Conservation (phyloP, 1,140 invertebrate genomes). For the Cherax destructor region DNA sequence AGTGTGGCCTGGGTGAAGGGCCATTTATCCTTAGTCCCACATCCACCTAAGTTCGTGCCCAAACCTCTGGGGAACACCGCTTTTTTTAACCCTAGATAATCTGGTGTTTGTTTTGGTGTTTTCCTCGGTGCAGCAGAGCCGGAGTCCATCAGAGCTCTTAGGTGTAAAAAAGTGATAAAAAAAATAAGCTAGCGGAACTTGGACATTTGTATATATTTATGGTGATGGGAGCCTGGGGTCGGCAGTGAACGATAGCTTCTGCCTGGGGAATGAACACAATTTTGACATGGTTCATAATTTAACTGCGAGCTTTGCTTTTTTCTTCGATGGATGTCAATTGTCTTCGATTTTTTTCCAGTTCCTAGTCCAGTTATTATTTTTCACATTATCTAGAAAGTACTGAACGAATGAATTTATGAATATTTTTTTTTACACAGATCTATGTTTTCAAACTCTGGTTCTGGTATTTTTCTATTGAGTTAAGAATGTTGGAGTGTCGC, state of each 20-base stretch:
- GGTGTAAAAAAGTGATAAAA: background rate
- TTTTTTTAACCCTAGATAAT: background rate
- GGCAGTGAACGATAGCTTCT: conserved; percentile 5
- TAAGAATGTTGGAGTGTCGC: conserved; percentile 6
- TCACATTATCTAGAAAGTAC: too few species aligned
- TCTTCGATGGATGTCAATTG: conserved; percentile 1
- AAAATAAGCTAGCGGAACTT: background rate
- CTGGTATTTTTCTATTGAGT: too few species aligned
- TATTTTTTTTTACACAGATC: too few species aligned
- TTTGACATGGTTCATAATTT: conserved; percentile 44
- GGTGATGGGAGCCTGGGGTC: background rate
- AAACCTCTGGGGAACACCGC: background rate
- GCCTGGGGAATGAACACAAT: conserved; percentile 29
- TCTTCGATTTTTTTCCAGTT: background rate
- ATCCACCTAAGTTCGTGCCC: background rate
- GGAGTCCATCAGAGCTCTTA: background rate
- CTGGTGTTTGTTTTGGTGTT: background rate
- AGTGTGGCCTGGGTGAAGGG: background rate
- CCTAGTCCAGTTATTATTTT: background rate
- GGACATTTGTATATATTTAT: background rate
- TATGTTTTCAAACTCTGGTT: background rate
- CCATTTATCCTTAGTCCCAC: background rate
- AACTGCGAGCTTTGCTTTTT: conserved; percentile 16
- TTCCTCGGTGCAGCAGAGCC: background rate
- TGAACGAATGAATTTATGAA: background rate